phyloP scores from a whole-genome alignment of 2,113 vertebrate species.

The Podarcis raffonei region DNA sequence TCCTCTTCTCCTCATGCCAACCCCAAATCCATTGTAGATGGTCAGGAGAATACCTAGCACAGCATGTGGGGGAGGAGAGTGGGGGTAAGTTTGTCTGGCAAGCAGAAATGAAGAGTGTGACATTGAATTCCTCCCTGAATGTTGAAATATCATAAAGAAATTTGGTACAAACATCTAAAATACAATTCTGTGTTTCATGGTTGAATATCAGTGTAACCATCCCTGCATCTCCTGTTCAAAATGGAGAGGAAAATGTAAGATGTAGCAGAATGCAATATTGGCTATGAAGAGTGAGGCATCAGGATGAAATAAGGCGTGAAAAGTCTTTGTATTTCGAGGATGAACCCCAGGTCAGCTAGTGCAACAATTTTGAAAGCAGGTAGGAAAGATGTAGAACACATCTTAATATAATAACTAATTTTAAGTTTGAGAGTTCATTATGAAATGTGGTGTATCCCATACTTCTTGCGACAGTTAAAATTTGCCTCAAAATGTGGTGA shows the following conservation, averaged over 20 bases:
- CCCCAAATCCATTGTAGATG: too few species aligned
- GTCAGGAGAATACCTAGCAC: too few species aligned
- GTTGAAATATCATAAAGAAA: too few species aligned
- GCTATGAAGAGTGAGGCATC: neutral
- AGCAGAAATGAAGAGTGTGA: too few species aligned
- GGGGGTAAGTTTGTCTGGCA: too few species aligned
- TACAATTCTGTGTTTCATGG: neutral
- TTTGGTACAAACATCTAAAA: too few species aligned
- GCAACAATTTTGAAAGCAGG: neutral
- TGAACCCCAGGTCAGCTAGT: neutral
- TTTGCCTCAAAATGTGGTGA: too few species aligned
- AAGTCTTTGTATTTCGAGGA: neutral
- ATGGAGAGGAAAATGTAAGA: neutral
- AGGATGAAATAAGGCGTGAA: neutral
- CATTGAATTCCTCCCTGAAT: too few species aligned
- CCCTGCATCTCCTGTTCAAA: neutral
- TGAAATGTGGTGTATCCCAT: neutral
- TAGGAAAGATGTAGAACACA: neutral
- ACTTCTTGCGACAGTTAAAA: too few species aligned
- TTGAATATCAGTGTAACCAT: neutral
- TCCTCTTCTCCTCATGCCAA: too few species aligned
- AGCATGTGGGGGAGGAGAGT: too few species aligned
- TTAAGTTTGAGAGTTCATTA: neutral
- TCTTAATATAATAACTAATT: neutral
- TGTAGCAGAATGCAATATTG: neutral